Conservation (phyloP, 2,888 invertebrate genomes). For the Coecobrya sp. region DNA sequence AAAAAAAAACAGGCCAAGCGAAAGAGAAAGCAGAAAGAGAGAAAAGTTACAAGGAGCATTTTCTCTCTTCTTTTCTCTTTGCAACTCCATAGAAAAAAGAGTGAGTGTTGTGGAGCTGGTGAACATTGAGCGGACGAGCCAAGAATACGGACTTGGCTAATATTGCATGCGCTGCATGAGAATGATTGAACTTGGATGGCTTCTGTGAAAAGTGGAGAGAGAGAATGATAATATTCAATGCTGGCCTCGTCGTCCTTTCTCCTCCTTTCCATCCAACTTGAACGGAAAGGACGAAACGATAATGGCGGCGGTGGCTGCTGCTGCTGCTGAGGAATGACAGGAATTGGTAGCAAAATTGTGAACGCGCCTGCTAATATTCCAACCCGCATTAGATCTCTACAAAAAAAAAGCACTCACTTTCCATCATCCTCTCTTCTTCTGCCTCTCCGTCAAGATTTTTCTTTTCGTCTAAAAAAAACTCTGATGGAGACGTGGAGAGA, state of each 20-base stretch:
- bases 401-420: background rate
- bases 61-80: no score
- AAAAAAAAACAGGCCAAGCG: background rate
- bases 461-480: no score
- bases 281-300: slow-evolving; percentile 11
- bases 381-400: no score
- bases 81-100: no score
- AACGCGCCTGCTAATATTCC: no score
- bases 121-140: slow-evolving; percentile 21
- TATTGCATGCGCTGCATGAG: slow-evolving; percentile 45
- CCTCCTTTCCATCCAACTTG: background rate
- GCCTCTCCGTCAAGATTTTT: no score
- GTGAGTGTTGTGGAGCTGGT: background rate
- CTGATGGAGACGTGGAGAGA: background rate
- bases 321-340: background rate
- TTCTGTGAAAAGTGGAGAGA: background rate
- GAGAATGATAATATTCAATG: background rate
- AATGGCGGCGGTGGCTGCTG: slow-evolving; percentile 1
- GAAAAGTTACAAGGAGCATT: no score
- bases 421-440: background rate
- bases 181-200: slow-evolving; percentile 34
- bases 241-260: slow-evolving; percentile 3
- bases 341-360: background rate
- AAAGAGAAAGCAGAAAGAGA: background rate
- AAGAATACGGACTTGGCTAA: slow-evolving; percentile 33